phyloP scores from a whole-genome alignment of 2,113 vertebrate species.

The Irena cyanogastra region DNA sequence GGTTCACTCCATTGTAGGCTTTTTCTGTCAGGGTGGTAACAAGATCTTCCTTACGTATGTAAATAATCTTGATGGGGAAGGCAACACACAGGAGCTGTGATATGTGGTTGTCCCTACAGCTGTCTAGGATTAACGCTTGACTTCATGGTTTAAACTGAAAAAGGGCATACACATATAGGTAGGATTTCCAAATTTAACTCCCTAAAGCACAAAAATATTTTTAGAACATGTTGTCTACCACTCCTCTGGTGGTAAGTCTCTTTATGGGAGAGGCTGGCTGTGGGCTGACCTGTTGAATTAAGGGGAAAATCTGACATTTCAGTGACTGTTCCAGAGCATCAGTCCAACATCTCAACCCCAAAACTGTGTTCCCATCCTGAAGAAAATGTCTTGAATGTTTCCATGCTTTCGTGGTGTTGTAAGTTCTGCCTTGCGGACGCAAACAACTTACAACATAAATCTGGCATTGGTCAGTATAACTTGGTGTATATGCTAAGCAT shows the following conservation, averaged over 20 bases:
- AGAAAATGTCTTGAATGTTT: neutral
- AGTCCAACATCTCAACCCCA: neutral
- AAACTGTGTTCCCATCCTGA: neutral
- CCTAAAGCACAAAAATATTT: neutral
- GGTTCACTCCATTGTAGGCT: neutral
- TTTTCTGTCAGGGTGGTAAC: neutral
- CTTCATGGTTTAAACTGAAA: neutral
- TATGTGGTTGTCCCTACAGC: neutral
- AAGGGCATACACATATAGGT: neutral
- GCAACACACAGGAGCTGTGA: neutral
- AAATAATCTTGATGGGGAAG: neutral
- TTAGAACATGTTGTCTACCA: neutral
- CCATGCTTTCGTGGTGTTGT: neutral
- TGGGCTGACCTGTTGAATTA: neutral
- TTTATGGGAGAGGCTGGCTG: neutral
- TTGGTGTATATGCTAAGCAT: neutral
- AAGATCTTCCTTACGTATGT: neutral
- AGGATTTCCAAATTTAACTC: neutral
- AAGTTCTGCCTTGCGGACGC: neutral
- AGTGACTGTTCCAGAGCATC: neutral
- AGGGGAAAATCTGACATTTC: neutral
- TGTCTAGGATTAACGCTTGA: neutral
- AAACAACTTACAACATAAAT: neutral
- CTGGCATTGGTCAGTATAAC: neutral
- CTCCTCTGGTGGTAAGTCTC: neutral